phyloP scores from a whole-genome alignment of 1,140 invertebrate species.

The Hylaeus volcanicus region DNA sequence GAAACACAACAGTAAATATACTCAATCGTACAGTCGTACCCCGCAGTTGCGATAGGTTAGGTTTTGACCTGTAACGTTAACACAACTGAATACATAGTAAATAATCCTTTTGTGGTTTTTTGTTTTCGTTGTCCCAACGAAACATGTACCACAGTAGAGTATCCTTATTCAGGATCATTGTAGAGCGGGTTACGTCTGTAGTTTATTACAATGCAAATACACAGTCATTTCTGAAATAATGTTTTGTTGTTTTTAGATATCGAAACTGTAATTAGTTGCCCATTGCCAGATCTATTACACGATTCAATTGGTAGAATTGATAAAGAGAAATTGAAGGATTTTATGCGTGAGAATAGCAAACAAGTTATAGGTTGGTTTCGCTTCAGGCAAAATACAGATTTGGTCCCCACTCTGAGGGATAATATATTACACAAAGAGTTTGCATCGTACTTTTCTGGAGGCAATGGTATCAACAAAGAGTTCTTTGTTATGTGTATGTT shows the following conservation, averaged over 20 bases:
- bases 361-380: slow-evolving; percentile 85
- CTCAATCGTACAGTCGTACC: background rate
- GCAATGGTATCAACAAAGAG: slow-evolving; percentile 57
- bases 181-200: too few relatives aligned
- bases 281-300: slow-evolving; percentile 81
- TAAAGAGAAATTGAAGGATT: slow-evolving; percentile 78
- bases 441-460: slow-evolving; percentile 78
- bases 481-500: slow-evolving; percentile 82
- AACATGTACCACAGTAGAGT: too few relatives aligned
- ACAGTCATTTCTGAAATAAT: background rate
- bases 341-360: slow-evolving; percentile 79
- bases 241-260: slow-evolving; percentile 75
- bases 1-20: slow-evolving; percentile 81
- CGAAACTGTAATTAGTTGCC: slow-evolving; percentile 81
- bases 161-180: too few relatives aligned
- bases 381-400: slow-evolving; percentile 80
- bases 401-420: slow-evolving; percentile 81
- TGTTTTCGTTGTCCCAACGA: too few relatives aligned
- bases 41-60: too few relatives aligned
- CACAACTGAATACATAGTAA: too few relatives aligned
- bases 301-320: slow-evolving; percentile 81
- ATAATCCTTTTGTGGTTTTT: too few relatives aligned
- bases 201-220: background rate
- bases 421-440: slow-evolving; percentile 83
- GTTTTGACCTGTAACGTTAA: too few relatives aligned